Conservation (phyloP, 1,140 invertebrate species). For the Aradophagus sp. region DNA sequence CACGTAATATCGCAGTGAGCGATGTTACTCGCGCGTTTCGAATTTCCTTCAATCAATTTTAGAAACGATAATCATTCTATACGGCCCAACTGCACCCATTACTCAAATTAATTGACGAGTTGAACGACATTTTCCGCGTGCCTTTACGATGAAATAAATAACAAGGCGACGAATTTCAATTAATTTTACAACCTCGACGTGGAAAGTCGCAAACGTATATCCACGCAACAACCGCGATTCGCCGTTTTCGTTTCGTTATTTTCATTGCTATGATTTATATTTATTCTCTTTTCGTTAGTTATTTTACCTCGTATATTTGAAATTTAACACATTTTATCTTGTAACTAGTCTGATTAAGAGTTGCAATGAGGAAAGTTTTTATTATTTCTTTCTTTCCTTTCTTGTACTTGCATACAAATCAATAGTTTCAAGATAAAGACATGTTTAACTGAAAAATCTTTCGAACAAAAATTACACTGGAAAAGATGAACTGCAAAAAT, state of each 20-base stretch:
- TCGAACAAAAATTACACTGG: too few species aligned
- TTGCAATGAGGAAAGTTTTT: too few species aligned
- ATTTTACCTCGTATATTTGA: not conserved
- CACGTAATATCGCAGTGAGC: constrained; percentile 34
- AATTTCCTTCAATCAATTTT: constrained; percentile 47
- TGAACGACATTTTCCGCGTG: constrained; percentile 14
- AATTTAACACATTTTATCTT: too few species aligned
- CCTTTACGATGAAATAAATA: constrained; percentile 4
- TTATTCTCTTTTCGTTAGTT: not conserved
- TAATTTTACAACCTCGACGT: constrained; percentile 1
- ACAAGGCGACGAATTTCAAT: constrained; percentile 19
- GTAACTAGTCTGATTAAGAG: too few species aligned
- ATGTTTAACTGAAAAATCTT: too few species aligned
- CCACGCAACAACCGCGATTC: not conserved
- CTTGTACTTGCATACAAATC: too few species aligned
- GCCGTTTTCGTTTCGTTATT: constrained; percentile 4
- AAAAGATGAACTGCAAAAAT: too few species aligned
- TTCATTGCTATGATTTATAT: not conserved
- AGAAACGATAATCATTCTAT: constrained; percentile 29
- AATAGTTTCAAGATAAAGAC: too few species aligned
- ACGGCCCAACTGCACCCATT: not conserved
- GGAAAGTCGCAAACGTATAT: too few species aligned
- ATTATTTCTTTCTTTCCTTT: too few species aligned
- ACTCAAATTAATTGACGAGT: constrained; percentile 33
- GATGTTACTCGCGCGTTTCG: constrained; percentile 49